phyloP scores from a whole-genome alignment of 64 coral and sea anemone genomes.

The Stichodactyla mertensii region DNA sequence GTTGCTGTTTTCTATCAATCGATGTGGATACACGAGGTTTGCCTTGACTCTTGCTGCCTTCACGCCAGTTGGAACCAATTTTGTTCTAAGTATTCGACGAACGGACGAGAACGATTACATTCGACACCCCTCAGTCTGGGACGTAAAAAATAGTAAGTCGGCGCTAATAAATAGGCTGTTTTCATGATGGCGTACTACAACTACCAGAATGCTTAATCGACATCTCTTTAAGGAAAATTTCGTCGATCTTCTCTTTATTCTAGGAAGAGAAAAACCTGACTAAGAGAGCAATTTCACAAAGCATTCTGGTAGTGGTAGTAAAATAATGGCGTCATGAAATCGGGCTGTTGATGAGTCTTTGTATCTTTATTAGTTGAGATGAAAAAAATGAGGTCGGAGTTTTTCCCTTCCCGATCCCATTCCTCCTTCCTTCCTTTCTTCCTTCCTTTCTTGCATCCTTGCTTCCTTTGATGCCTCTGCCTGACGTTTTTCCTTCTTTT shows the following conservation, averaged over 20 bases:
- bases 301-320: no score
- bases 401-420: not conserved
- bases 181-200: no score
- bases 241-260: no score
- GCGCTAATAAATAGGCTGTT: not conserved
- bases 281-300: no score
- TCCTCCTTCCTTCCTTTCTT: not conserved
- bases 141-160: constrained; percentile 62
- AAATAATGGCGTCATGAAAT: no score
- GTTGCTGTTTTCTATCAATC: constrained; percentile 53
- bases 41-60: constrained; percentile 51
- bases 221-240: no score
- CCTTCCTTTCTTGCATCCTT: no score
- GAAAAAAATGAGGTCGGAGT: not conserved
- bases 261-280: no score
- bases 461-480: no score
- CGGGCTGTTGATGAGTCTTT: no score
- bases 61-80: constrained; percentile 61
- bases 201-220: no score
- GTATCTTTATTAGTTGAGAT: not conserved
- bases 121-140: constrained; percentile 54
- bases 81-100: constrained; percentile 44
- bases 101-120: constrained; percentile 38
- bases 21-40: constrained; percentile 27
- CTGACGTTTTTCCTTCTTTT: no score